phyloP scores from a whole-genome alignment of 2,888 invertebrate species.

The Sinelater perroti region DNA sequence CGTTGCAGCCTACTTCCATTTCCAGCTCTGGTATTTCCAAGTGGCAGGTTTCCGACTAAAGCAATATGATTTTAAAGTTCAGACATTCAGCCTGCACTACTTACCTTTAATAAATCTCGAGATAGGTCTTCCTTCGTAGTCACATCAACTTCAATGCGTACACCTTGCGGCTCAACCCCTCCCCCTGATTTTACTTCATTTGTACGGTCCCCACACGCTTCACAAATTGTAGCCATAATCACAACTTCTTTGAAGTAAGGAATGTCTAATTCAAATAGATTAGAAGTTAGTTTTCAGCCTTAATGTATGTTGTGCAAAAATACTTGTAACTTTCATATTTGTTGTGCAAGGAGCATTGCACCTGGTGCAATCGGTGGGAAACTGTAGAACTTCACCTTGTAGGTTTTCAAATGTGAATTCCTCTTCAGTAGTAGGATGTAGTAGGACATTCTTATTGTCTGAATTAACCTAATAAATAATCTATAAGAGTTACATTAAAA shows the following conservation, averaged over 20 bases:
- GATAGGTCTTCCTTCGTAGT: constrained; percentile 79
- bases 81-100: too few species aligned
- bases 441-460: constrained; percentile 48
- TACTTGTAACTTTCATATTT: constrained; percentile 93
- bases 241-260: constrained; percentile 98
- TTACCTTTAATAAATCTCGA: constrained; percentile 91
- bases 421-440: constrained; percentile 68
- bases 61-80: neutral
- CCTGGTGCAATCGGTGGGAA: constrained; percentile 85
- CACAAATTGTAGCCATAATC: constrained; percentile 96
- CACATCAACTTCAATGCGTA: constrained; percentile 79
- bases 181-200: constrained; percentile 97
- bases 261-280: constrained; percentile 67
- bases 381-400: constrained; percentile 80
- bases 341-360: constrained; percentile 87
- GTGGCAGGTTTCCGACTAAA: constrained; percentile 80
- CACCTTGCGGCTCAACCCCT: constrained; percentile 85
- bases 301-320: too few species aligned
- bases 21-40: constrained; percentile 88
- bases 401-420: constrained; percentile 73
- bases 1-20: constrained; percentile 83
- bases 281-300: constrained; percentile 32
- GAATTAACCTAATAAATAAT: constrained; percentile 35
- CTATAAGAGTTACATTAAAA: neutral
- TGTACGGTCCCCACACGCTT: constrained; percentile 87